These are phyloP conservation scores for Corvus cornix DNA, from an alignment of 2,113 vertebrate genomes.

Conservation along the genomic window DNA sequence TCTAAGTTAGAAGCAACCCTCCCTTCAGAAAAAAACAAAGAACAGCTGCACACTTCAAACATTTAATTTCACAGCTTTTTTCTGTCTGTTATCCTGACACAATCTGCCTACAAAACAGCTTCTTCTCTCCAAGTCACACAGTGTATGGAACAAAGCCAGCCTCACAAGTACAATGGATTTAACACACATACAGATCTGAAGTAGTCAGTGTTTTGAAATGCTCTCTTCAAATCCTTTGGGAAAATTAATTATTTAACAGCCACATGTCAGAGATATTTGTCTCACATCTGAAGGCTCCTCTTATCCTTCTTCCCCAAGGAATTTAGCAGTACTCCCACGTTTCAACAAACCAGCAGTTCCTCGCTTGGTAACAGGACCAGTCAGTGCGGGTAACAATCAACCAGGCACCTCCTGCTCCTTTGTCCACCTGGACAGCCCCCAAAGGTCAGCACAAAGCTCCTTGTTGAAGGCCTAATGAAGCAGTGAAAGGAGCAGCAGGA, in stretches of 20 bases:
- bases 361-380: not conserved
- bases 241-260: slow-evolving; percentile 55
- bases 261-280: not conserved
- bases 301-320: slow-evolving; percentile 8
- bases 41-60: not conserved
- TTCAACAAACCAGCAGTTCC: not conserved
- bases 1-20: not conserved
- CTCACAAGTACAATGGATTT: not conserved
- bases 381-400: not conserved
- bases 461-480: not conserved
- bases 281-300: slow-evolving; percentile 11
- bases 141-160: not conserved
- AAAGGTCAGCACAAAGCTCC: not conserved
- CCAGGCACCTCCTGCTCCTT: not conserved
- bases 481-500: not conserved
- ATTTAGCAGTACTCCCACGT: not conserved
- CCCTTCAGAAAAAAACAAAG: not conserved
- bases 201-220: not conserved
- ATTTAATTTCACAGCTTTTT: slow-evolving; percentile 3
- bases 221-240: slow-evolving; percentile 1
- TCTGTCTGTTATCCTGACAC: not conserved
- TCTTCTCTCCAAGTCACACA: not conserved
- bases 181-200: not conserved
- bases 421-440: not conserved
- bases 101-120: not conserved